phyloP scores from a whole-genome alignment of 2,113 vertebrate species.

The Oreamnos americanus region DNA sequence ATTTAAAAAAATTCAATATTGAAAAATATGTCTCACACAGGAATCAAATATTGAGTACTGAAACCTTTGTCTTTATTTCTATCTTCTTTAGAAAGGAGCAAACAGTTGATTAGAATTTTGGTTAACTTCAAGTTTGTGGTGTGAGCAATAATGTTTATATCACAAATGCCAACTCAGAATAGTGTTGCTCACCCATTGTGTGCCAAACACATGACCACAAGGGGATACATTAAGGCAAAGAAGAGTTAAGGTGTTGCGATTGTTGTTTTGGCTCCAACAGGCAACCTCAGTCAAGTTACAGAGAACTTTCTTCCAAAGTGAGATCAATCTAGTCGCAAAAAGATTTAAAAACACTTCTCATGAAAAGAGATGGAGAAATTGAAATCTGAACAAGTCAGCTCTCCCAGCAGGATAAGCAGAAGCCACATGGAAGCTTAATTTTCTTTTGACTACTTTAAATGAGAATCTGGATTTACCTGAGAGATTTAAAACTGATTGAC shows the following conservation, averaged over 20 bases:
- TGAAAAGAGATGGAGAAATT: slow-evolving; percentile 39
- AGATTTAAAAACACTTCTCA: slow-evolving; percentile 38
- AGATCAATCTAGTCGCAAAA: slow-evolving; percentile 32
- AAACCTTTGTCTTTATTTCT: neutral
- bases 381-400: slow-evolving; percentile 22
- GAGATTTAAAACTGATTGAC: slow-evolving; percentile 58
- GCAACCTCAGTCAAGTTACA: neutral
- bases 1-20: neutral
- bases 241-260: neutral
- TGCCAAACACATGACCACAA: neutral
- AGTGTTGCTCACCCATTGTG: neutral
- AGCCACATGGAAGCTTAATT: slow-evolving; percentile 51
- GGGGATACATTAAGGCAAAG: neutral
- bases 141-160: neutral
- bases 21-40: neutral
- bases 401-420: slow-evolving; percentile 54
- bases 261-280: neutral
- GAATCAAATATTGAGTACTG: neutral
- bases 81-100: neutral
- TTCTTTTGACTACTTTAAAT: slow-evolving; percentile 60
- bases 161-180: neutral
- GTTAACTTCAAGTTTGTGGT: neutral
- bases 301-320: slow-evolving; percentile 48
- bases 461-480: slow-evolving; percentile 53
- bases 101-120: neutral